Evolutionary conservation across 2,888 invertebrate genomes (phyloP), one percentile per base, ranked within the genome.

Genomic region (Helicoverpa assulta): DNA sequence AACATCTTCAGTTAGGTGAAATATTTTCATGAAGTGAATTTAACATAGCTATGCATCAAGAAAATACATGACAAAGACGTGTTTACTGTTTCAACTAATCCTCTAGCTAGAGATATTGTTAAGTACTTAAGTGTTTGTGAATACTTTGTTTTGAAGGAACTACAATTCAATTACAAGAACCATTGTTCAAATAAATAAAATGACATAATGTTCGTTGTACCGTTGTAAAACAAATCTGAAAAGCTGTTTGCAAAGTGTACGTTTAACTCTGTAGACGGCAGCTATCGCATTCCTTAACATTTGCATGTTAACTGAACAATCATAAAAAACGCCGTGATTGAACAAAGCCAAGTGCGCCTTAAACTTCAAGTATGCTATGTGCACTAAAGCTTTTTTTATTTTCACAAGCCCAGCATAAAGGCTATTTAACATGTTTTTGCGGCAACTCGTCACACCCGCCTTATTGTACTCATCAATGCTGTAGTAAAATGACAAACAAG

Each of bases 371-470:
- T 67, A 70, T 58, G 77, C 54, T 79, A 77, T 73, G 74, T 59
- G 74, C 81, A 68, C 70, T 50, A 56, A 76, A 61, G 8, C 8
- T 67, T 78, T 83, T 86, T 84, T 86, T 82, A 78, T 83, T 84
- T 84, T 76, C 78, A 78, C 83, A 79, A 81, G 84, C 78, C 10
- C 85, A 78, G 75, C 79, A 84, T 82, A 85, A 86, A 87, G 80
- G 82, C 82, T 86, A 86, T 87, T 86, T 86, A 88, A 89, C 86
- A 86, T 86, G 88, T 91, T 92, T 90, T 89, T 90, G 88, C 84
- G 76, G 80, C 82, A 80, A 78, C 78, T 81, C 85, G 80, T 83
- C 83, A 82, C 84, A 78, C 80, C 78, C 82, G 84, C 86, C 89
- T 89, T 88, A 88, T 88, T 87, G 86, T 89, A 82, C 86, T 89